Conservation (phyloP, 2,888 invertebrate genomes). For the Drosophila aldrichi region DNA sequence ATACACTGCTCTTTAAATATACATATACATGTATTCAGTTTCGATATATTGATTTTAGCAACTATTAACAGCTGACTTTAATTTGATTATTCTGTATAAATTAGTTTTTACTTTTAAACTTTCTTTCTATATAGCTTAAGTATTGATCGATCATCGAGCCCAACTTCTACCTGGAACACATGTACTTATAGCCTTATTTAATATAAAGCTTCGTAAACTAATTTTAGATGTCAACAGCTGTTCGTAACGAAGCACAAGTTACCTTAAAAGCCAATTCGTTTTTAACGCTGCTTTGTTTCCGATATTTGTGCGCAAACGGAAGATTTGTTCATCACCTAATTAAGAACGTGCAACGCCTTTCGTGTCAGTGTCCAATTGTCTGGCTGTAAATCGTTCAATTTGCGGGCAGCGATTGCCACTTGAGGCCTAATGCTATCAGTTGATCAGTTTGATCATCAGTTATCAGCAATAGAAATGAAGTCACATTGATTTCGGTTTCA, state of each 20-base stretch:
- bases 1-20: background rate
- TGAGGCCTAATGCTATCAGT: slow-evolving; percentile 48
- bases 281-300: slow-evolving; percentile 25
- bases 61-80: too few species aligned
- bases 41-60: too few species aligned
- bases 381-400: slow-evolving; percentile 60
- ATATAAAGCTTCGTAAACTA: background rate
- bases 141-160: background rate
- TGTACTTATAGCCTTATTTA: background rate
- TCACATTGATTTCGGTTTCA: slow-evolving; percentile 24
- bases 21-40: background rate
- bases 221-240: slow-evolving; percentile 13
- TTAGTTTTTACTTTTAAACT: too few species aligned
- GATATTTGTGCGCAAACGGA: slow-evolving; percentile 15
- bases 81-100: too few species aligned
- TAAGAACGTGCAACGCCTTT: slow-evolving; percentile 39
- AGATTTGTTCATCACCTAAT: slow-evolving; percentile 64
- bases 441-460: slow-evolving; percentile 35
- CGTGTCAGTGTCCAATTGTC: slow-evolving; percentile 1
- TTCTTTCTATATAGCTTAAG: too few species aligned
- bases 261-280: slow-evolving; percentile 39
- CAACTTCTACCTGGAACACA: background rate
- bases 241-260: slow-evolving; percentile 50
- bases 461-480: slow-evolving; percentile 49
- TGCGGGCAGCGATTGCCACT: slow-evolving; percentile 67